Evolutionary conservation across 2,113 vertebrate species (phyloP).

Genomic region (Apodemus speciosus): DNA sequence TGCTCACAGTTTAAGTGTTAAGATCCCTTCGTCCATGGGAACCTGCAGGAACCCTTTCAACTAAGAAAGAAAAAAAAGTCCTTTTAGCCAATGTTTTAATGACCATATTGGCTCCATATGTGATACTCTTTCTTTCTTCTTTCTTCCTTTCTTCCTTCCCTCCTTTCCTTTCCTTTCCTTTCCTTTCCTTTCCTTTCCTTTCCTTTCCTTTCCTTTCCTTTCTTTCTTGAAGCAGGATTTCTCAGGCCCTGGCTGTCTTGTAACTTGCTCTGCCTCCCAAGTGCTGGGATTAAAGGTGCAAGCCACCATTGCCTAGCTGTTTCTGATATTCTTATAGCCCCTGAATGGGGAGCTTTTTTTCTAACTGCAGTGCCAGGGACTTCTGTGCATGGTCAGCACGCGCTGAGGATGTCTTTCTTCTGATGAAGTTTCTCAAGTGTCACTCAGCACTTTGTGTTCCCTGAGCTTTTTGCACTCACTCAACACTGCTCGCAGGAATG

Average conservation of each 20-base stretch:
- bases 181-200: too few relatives aligned
- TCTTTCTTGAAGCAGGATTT: not conserved
- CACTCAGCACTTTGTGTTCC: not conserved
- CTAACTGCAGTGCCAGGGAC: not conserved
- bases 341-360: not conserved
- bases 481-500: accelerated
- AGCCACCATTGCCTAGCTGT: not conserved
- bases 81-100: not conserved
- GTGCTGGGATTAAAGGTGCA: not conserved
- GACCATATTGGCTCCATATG: not conserved
- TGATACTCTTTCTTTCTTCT: not conserved
- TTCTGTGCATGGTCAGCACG: not conserved
- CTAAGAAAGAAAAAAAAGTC: not conserved
- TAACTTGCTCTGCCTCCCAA: not conserved
- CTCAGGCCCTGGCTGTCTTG: not conserved
- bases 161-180: too few relatives aligned
- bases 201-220: too few relatives aligned
- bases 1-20: constrained; percentile 28
- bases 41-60: not conserved
- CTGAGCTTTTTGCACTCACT: not conserved
- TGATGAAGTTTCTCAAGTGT: not conserved
- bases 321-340: not conserved
- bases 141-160: too few relatives aligned
- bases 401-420: not conserved
- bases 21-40: not conserved